phyloP scores from a whole-genome alignment of 2,113 vertebrate genomes.

The Dicrurus megarhynchus region DNA sequence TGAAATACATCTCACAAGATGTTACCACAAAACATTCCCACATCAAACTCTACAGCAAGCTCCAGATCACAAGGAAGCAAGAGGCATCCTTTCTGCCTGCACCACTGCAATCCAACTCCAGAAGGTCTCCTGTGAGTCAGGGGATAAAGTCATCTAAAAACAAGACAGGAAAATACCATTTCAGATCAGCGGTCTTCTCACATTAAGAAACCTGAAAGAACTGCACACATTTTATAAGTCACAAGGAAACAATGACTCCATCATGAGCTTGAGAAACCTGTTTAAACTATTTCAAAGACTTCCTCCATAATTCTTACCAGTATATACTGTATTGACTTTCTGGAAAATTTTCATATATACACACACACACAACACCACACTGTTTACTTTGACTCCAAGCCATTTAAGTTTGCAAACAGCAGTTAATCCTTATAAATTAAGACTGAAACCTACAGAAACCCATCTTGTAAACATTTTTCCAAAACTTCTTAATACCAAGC shows the following conservation, averaged over 20 bases:
- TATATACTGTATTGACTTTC: not conserved
- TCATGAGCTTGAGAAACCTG: not conserved
- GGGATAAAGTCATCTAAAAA: conserved; percentile 42
- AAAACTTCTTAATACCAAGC: not conserved
- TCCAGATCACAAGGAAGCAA: not conserved
- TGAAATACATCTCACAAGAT: conserved; percentile 39
- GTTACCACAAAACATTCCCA: not conserved
- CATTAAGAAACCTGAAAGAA: not conserved
- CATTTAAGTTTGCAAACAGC: not conserved
- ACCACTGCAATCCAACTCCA: not conserved
- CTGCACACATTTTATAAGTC: not conserved
- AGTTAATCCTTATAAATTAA: not conserved
- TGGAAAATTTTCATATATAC: not conserved
- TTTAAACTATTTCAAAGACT: not conserved
- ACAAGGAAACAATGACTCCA: not conserved
- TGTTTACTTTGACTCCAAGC: not conserved
- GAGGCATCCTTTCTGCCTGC: not conserved
- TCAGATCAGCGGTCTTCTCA: not conserved
- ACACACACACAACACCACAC: too few species aligned
- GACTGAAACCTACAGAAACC: not conserved
- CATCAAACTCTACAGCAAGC: not conserved
- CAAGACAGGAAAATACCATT: not conserved
- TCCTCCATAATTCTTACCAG: not conserved
- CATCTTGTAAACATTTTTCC: not conserved
- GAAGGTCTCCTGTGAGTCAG: not conserved